These are phyloP conservation scores for Phaonia tiefii DNA, from an alignment of 2,888 invertebrate species.

Conservation along the genomic window DNA sequence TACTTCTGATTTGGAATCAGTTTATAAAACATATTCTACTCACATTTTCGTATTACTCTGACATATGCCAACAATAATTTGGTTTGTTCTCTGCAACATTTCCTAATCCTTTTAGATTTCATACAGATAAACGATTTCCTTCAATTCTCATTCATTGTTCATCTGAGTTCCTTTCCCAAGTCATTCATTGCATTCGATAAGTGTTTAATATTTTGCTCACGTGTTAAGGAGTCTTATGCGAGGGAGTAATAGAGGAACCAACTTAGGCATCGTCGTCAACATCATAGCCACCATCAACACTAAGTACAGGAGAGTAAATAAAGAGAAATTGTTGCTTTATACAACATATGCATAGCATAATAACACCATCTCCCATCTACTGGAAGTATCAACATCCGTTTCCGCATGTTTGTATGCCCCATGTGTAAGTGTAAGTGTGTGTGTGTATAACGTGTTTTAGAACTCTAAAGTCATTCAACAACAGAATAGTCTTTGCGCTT, in stretches of 20 bases:
- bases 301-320: conserved; percentile 19
- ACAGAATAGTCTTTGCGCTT: too few species aligned
- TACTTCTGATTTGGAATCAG: too few species aligned
- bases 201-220: conserved; percentile 25
- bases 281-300: background rate
- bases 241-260: conserved; percentile 1
- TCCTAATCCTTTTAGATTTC: background rate
- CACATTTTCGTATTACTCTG: too few species aligned
- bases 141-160: background rate
- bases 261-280: too few species aligned
- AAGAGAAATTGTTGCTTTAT: conserved; percentile 34
- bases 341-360: conserved; percentile 7
- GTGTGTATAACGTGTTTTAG: background rate
- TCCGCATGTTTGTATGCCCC: too few species aligned
- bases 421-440: background rate
- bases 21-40: too few species aligned
- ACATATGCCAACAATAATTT: too few species aligned
- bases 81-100: too few species aligned
- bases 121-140: too few species aligned
- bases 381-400: background rate
- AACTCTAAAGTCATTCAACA: conserved; percentile 23
- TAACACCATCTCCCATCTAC: background rate
- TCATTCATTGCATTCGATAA: too few species aligned
- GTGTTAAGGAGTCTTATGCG: conserved; percentile 15
- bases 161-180: too few species aligned